Evolutionary conservation across 2,797 vertebrate species (phyloP).

Genomic region (Triplophysa yarkandensis): DNA sequence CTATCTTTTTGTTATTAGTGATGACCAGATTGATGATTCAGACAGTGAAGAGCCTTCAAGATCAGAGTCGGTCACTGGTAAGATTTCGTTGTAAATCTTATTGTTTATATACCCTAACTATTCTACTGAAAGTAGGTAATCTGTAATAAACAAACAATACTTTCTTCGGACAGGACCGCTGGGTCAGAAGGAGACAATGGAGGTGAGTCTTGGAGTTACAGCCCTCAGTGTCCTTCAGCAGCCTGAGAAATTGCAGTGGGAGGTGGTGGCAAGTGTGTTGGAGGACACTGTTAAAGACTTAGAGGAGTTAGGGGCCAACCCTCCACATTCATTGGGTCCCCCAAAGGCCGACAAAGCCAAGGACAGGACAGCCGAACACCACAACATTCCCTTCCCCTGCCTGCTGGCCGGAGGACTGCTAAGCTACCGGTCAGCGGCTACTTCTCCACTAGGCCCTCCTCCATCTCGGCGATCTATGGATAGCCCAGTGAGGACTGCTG

Average conservation of each 20-base stretch:
- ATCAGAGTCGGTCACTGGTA: slow-evolving; percentile 96
- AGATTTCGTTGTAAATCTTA: slow-evolving; percentile 24
- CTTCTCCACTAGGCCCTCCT: slow-evolving; percentile 82
- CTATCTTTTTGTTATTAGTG: slow-evolving; percentile 73
- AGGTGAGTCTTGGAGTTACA: slow-evolving; percentile 92
- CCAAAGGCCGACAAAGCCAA: slow-evolving; percentile 89
- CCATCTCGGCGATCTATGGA: slow-evolving; percentile 84
- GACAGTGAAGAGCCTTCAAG: slow-evolving; percentile 99
- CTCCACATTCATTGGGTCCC: slow-evolving; percentile 71
- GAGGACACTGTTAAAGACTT: slow-evolving; percentile 98
- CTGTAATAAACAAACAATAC: not conserved
- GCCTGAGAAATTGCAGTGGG: slow-evolving; percentile 98
- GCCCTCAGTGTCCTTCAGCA: slow-evolving; percentile 96
- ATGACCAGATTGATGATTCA: slow-evolving; percentile 97
- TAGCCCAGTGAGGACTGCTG: slow-evolving; percentile 89
- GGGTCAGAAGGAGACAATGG: slow-evolving; percentile 94
- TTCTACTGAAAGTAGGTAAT: not conserved
- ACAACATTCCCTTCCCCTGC: slow-evolving; percentile 99
- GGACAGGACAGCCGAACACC: slow-evolving; percentile 91
- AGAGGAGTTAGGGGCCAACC: slow-evolving; percentile 95
- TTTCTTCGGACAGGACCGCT: slow-evolving; percentile 80
- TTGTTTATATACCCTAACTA: not conserved
- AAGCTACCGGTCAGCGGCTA: slow-evolving; percentile 90
- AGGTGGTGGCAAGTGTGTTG: slow-evolving; percentile 95
- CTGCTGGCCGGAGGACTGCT: slow-evolving; percentile 93